These are phyloP conservation scores for Chionis minor DNA, from an alignment of 2,113 vertebrate genomes.

Conservation along the genomic window DNA sequence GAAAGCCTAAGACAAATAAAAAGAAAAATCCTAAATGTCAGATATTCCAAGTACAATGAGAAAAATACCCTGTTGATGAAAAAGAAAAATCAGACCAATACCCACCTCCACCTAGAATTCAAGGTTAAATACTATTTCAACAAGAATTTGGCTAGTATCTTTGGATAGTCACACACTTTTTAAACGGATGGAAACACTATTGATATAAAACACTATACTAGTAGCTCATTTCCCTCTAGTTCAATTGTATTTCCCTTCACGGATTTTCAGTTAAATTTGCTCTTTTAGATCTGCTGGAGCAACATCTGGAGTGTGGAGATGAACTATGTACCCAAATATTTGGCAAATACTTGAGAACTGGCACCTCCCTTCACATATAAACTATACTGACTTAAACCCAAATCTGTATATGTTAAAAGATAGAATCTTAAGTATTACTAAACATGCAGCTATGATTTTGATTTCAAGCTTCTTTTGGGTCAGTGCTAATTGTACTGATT, in stretches of 20 bases:
- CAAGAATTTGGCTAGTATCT: background rate
- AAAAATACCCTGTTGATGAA: background rate
- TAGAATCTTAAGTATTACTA: background rate
- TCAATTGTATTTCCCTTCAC: background rate
- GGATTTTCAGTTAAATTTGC: background rate
- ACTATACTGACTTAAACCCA: background rate
- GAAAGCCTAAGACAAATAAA: background rate
- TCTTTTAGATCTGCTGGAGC: background rate
- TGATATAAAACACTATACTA: background rate
- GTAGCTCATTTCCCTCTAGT: background rate
- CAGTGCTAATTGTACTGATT: background rate
- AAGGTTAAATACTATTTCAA: background rate
- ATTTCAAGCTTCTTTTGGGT: background rate
- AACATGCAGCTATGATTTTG: background rate
- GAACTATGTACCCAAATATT: background rate
- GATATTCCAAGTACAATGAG: background rate
- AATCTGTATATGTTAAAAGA: background rate
- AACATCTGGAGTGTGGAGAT: background rate
- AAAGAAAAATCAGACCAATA: background rate
- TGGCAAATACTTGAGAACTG: background rate
- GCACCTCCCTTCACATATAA: background rate
- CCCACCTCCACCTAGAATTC: background rate
- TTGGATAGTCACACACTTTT: background rate
- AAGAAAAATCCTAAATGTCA: background rate
- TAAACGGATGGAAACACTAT: background rate